Evolutionary conservation across 2,113 vertebrate species (phyloP).

Genomic region (Geococcyx californianus): DNA sequence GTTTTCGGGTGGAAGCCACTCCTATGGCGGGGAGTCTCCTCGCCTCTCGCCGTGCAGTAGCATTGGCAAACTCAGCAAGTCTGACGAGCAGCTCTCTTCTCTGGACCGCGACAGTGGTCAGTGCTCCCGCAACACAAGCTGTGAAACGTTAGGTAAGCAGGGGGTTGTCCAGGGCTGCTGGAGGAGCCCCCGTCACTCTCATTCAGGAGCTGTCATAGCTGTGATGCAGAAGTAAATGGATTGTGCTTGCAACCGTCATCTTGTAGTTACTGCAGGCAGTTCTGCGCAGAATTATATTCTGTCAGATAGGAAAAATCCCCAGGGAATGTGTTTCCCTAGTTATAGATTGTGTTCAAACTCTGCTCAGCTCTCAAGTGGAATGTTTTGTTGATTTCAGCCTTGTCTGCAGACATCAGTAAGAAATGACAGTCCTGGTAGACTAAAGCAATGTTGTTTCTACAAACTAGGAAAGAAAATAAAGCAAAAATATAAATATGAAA

Average conservation of each 20-base stretch:
- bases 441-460: background rate
- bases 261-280: background rate
- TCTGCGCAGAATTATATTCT: background rate
- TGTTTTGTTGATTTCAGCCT: background rate
- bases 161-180: background rate
- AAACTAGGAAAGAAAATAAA: background rate
- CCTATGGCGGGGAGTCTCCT: slow-evolving; percentile 91
- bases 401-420: background rate
- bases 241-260: background rate
- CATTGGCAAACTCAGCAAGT: slow-evolving; percentile 97
- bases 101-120: slow-evolving; percentile 96
- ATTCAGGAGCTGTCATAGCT: background rate
- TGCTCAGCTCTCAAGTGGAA: background rate
- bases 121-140: slow-evolving; percentile 98
- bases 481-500: background rate
- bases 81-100: slow-evolving; percentile 94
- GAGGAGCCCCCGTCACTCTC: background rate
- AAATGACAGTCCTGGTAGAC: background rate
- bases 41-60: slow-evolving; percentile 93
- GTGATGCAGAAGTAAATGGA: background rate
- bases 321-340: background rate
- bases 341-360: background rate
- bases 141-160: slow-evolving; percentile 92
- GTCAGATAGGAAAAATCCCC: background rate
- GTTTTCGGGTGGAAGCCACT: slow-evolving; percentile 94